Percentiles rank a stretch among this genome's conserved stretches.
phyloP scores from a whole-genome alignment of 1,140 invertebrate species.

The Samia ricini region DNA sequence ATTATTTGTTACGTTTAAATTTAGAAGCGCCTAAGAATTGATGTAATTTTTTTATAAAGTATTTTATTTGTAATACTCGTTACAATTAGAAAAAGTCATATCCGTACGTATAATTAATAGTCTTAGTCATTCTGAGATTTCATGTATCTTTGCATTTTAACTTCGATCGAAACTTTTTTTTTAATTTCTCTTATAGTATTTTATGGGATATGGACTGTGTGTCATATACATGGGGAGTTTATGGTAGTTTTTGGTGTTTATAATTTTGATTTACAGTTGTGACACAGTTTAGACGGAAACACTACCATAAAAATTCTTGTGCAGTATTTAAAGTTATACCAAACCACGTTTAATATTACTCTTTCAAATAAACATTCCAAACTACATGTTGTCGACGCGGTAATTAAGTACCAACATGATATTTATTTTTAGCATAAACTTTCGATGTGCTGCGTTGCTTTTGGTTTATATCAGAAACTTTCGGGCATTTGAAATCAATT shows the following conservation, averaged over 20 bases:
- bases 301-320: not conserved
- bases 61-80: too few species aligned
- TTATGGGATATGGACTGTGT: too few species aligned
- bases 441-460: not conserved
- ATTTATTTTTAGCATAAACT: constrained; percentile 1
- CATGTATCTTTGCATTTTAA: too few species aligned
- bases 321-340: not conserved
- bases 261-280: not conserved
- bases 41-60: too few species aligned
- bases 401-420: not conserved
- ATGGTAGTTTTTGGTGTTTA: not conserved
- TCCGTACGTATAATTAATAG: too few species aligned
- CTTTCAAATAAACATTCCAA: not conserved
- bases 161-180: too few species aligned
- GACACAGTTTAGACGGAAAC: not conserved
- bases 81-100: too few species aligned
- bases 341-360: not conserved
- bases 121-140: too few species aligned
- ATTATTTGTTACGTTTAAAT: too few species aligned
- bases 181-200: too few species aligned
- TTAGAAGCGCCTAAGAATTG: too few species aligned
- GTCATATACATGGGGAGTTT: too few species aligned
- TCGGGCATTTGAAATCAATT: not conserved
- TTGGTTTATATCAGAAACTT: not conserved
- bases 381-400: not conserved